Percentiles rank a stretch among this genome's conserved stretches.
phyloP scores from a whole-genome alignment of 1,140 invertebrate species.

The Ganaspis sp. region DNA sequence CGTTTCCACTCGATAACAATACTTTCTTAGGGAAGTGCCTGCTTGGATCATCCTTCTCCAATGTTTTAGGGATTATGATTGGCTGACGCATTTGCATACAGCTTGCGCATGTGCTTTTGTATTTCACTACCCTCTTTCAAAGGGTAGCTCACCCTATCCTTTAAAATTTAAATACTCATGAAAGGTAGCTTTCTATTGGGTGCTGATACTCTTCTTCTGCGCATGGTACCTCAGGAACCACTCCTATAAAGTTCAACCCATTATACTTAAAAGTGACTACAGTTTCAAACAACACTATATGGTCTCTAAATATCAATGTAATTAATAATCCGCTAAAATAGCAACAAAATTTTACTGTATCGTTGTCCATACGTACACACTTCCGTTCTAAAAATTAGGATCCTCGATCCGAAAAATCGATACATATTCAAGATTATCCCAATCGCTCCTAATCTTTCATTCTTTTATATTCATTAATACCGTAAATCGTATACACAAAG shows the following conservation, averaged over 20 bases:
- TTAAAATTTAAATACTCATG: conserved; percentile 51
- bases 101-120: conserved; percentile 59
- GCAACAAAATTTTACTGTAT: too few relatives aligned
- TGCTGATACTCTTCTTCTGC: neutral
- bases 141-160: conserved; percentile 47
- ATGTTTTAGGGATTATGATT: conserved; percentile 67
- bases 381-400: too few relatives aligned
- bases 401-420: too few relatives aligned
- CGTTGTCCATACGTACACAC: too few relatives aligned
- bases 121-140: conserved; percentile 33
- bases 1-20: conserved; percentile 67
- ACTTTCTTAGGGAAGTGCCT: conserved; percentile 38
- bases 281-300: neutral
- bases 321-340: too few relatives aligned
- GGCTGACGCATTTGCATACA: conserved; percentile 61
- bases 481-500: too few relatives aligned
- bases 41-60: conserved; percentile 48
- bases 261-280: neutral
- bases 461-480: too few relatives aligned
- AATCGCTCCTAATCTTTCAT: too few relatives aligned
- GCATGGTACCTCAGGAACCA: neutral
- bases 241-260: neutral
- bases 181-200: neutral
- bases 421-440: too few relatives aligned
- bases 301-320: too few relatives aligned